Evolutionary conservation across 2,888 invertebrate species (phyloP), one percentile per base, ranked within the genome.

Genomic region (Apamea epomidion): DNA sequence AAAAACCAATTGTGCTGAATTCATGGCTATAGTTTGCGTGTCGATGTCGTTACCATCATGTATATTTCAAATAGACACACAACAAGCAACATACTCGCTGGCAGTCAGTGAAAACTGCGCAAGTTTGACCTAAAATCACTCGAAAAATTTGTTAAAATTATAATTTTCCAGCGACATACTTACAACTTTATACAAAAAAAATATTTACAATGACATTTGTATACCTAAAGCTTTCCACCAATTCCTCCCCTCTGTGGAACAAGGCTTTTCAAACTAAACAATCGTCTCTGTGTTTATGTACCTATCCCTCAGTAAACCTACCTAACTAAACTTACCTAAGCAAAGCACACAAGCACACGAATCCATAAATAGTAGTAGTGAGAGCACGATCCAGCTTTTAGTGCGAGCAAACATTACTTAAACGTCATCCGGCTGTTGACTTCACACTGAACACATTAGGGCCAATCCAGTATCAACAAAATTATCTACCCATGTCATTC

Each of bases 371-470:
- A 81, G 79, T 25, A 64, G 77, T 71, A 76, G 80, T 37, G 76
- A 74, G 85, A 88, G 81, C 86, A 83, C 84, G 81, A 82, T 78
- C 84, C 80, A 92, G 96, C 96, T 96, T 96, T 96, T 96, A 96
- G 96, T 93, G 93, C 68, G 91, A 90, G 94, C 93, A 96, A 96
- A 96, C 96, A 96, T 96, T 93, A 95, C 96, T 95, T 95, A 93
- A 92, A 93, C 93, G 93, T 91, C 94, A 95, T 95, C 96, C 95
- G 95, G 95, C 86, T 92, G 93, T 93, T 93, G 94, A 93, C 94
- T 94, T 81, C 90, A 78, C 91, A 91, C 92, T 80, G 84, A 89
- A 92, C 93, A 93, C 95, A 95, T 95, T 95, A 95, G 92, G 87
- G 92, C 90, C 92, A 90, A 91, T 90, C 91, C 91, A 92, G 91